Conservation (phyloP, 2,797 vertebrate genomes). For the Fistularia commersonii region DNA sequence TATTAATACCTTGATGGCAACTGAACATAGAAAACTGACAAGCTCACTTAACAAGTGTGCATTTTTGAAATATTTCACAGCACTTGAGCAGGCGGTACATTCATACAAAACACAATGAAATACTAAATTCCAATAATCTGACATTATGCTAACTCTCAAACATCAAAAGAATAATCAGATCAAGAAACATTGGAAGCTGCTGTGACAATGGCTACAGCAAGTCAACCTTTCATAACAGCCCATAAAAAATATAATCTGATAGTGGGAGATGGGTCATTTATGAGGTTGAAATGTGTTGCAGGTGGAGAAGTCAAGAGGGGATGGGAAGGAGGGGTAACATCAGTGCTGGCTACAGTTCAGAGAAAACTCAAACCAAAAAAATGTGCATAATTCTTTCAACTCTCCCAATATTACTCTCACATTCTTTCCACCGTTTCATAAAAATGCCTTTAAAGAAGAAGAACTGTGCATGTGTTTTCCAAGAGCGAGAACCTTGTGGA, state of each 20-base stretch:
- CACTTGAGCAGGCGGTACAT: no score
- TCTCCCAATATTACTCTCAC: constrained; percentile 72
- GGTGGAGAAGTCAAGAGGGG: constrained; percentile 73
- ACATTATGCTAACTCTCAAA: constrained; percentile 35
- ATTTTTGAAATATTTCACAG: no score
- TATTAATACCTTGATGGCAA: no score
- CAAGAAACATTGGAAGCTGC: constrained; percentile 28
- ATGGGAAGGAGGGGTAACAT: constrained; percentile 56
- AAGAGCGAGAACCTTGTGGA: constrained; percentile 65
- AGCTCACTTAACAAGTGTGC: no score
- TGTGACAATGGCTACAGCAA: constrained; percentile 40
- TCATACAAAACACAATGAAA: constrained; percentile 16
- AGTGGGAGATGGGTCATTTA: constrained; percentile 77
- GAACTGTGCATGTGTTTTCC: constrained; percentile 65
- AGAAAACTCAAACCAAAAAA: constrained; percentile 67
- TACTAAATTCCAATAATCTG: constrained; percentile 14
- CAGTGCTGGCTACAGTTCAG: constrained; percentile 72
- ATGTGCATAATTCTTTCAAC: constrained; percentile 73
- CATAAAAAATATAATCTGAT: constrained; percentile 63
- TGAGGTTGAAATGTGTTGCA: constrained; percentile 84
- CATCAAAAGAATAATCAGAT: constrained; percentile 43
- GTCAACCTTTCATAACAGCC: constrained; percentile 57
- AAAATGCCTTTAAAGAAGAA: constrained; percentile 73
- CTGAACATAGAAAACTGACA: no score
- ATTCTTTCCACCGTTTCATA: constrained; percentile 78